Conservation (phyloP, 2,888 invertebrate species). For the Eumerus sabulonum region DNA sequence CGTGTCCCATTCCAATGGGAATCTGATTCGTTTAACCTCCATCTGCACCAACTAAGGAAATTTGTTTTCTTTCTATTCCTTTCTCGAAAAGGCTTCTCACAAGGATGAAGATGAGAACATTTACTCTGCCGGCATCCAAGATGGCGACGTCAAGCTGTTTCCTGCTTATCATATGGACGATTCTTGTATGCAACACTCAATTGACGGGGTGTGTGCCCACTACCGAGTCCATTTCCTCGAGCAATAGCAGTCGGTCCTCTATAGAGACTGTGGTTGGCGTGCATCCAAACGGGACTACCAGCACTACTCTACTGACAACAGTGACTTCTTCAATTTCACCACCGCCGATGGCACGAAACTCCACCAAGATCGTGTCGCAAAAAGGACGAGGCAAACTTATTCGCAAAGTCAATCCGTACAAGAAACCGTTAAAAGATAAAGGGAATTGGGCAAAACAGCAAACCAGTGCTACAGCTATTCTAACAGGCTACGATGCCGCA, state of each 20-base stretch:
- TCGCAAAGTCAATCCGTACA: conserved; percentile 46
- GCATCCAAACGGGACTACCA: conserved; percentile 23
- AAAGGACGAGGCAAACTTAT: conserved; percentile 39
- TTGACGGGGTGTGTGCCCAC: conserved; percentile 32
- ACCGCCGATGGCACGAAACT: no score
- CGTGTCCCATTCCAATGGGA: conserved; percentile 47
- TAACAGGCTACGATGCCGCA: conserved; percentile 56
- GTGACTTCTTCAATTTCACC: background rate
- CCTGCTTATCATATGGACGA: conserved; percentile 30
- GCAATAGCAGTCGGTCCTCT: background rate
- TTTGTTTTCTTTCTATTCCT: conserved; percentile 10
- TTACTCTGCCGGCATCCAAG: no score
- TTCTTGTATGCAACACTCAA: conserved; percentile 28
- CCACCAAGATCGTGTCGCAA: no score
- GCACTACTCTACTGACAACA: conserved; percentile 19
- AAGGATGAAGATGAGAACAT: conserved; percentile 36
- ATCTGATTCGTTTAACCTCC: conserved; percentile 48
- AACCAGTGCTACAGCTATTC: conserved; percentile 45
- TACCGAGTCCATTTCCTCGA: conserved; percentile 25
- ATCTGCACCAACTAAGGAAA: conserved; percentile 8
- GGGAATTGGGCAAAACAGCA: conserved; percentile 20
- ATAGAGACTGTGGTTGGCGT: conserved; percentile 15
- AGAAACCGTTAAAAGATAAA: conserved; percentile 56
- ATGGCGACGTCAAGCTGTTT: conserved; percentile 41
- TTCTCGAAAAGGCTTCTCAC: background rate